Percentiles rank a stretch among this genome's conserved stretches.
phyloP scores from a whole-genome alignment of 2,797 vertebrate genomes.

The Labroides dimidiatus region DNA sequence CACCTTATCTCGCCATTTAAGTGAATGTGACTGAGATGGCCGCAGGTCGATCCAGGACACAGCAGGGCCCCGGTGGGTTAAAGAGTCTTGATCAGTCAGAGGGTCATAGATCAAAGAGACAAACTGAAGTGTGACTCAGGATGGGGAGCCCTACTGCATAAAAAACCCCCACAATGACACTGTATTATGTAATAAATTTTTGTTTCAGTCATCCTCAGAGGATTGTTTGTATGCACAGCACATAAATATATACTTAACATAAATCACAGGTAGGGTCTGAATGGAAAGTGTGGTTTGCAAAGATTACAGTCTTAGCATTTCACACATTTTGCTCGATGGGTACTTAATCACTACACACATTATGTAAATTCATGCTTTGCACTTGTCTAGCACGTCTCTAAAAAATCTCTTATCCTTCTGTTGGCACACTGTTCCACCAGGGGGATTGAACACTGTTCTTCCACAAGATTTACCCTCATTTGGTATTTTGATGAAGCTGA shows the following conservation, averaged over 20 bases:
- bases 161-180: slow-evolving; percentile 23
- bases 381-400: slow-evolving; percentile 25
- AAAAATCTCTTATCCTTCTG: slow-evolving; percentile 25
- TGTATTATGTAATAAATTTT: neutral
- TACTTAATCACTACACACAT: slow-evolving; percentile 25
- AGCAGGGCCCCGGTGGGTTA: slow-evolving; percentile 59
- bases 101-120: slow-evolving; percentile 64
- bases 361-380: slow-evolving; percentile 39
- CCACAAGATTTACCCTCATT: slow-evolving; percentile 28
- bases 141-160: slow-evolving; percentile 22
- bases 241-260: neutral
- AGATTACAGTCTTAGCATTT: slow-evolving; percentile 50
- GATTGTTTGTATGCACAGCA: slow-evolving; percentile 7
- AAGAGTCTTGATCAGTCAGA: slow-evolving; percentile 71
- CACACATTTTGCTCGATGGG: slow-evolving; percentile 16
- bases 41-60: slow-evolving; percentile 66
- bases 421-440: slow-evolving; percentile 9
- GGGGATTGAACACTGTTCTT: slow-evolving; percentile 19
- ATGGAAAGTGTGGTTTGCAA: neutral
- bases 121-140: slow-evolving; percentile 38
- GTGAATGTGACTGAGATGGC: slow-evolving; percentile 68
- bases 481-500: slow-evolving; percentile 31
- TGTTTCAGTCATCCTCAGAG: slow-evolving; percentile 9
- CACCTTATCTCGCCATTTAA: slow-evolving; percentile 59
- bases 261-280: slow-evolving; percentile 18